Conservation (phyloP, 2,888 invertebrate genomes). For the Drosophila anceps region DNA sequence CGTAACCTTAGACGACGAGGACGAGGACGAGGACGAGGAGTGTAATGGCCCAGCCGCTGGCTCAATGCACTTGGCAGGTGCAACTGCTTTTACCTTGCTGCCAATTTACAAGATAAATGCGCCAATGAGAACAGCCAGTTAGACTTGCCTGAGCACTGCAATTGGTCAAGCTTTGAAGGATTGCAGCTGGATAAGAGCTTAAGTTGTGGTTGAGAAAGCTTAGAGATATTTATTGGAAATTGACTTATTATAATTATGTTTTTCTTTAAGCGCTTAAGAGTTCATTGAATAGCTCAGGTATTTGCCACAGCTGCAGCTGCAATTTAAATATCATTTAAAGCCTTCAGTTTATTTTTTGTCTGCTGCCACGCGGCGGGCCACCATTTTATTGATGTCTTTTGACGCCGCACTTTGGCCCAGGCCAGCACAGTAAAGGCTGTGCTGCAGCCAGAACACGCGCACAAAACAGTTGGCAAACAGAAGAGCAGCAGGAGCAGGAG, state of each 20-base stretch:
- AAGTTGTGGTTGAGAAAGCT: background rate
- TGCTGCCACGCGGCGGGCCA: conserved; percentile 37
- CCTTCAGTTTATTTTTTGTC: conserved; percentile 14
- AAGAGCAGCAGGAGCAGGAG: conserved; percentile 1
- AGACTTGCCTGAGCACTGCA: background rate
- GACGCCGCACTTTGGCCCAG: conserved; percentile 54
- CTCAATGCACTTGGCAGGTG: conserved; percentile 40
- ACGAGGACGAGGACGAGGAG: background rate
- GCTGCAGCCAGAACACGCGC: conserved; percentile 37
- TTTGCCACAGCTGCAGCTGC: conserved; percentile 3
- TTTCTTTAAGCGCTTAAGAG: background rate
- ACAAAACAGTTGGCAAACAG: conserved; percentile 45
- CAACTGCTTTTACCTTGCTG: conserved; percentile 31
- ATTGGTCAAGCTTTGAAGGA: conserved; percentile 1
- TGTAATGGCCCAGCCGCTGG: conserved; percentile 29
- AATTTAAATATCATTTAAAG: conserved; percentile 52
- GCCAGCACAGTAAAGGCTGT: conserved; percentile 4
- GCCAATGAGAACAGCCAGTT: conserved; percentile 25
- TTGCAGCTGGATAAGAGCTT: background rate
- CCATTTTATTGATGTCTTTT: conserved; percentile 75
- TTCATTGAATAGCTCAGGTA: background rate
- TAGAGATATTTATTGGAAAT: background rate
- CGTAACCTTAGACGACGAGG: conserved; percentile 35
- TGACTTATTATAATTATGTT: conserved; percentile 5
- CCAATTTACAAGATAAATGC: conserved; percentile 47